phyloP scores from a whole-genome alignment of 2,113 vertebrate genomes.

The Chaenogobius annularis region DNA sequence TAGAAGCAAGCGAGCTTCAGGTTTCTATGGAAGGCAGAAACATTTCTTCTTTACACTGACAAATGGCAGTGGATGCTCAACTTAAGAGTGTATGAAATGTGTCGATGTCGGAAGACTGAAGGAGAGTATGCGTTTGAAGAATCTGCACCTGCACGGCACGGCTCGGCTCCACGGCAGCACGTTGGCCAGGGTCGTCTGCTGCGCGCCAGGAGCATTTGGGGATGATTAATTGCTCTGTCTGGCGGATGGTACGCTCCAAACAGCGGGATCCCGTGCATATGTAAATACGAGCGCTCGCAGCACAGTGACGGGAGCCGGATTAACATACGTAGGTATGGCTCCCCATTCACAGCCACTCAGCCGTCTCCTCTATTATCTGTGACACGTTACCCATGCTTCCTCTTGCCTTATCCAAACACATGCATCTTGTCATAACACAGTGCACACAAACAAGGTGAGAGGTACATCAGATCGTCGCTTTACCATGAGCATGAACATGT shows the following conservation, averaged over 20 bases:
- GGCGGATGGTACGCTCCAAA: slow-evolving; percentile 81
- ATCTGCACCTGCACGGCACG: slow-evolving; percentile 88
- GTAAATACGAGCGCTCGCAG: slow-evolving; percentile 87
- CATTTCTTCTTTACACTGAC: too few relatives aligned
- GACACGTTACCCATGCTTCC: slow-evolving; percentile 63
- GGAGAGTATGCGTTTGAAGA: slow-evolving; percentile 42
- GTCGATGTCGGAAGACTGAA: slow-evolving; percentile 52
- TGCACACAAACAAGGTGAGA: slow-evolving; percentile 16
- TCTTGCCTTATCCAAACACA: slow-evolving; percentile 47
- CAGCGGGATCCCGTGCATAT: slow-evolving; percentile 88
- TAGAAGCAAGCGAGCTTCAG: too few relatives aligned
- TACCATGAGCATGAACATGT: slow-evolving; percentile 2
- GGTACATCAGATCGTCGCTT: slow-evolving; percentile 24
- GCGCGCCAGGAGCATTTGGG: slow-evolving; percentile 84
- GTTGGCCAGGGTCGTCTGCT: slow-evolving; percentile 82
- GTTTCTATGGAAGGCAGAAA: too few relatives aligned
- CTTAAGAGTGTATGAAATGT: slow-evolving; percentile 32
- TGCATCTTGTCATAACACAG: slow-evolving; percentile 36
- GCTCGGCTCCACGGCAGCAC: slow-evolving; percentile 71
- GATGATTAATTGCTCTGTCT: slow-evolving; percentile 98
- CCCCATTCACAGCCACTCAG: slow-evolving; percentile 71
- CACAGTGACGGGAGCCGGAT: slow-evolving; percentile 81
- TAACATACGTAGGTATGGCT: slow-evolving; percentile 77
- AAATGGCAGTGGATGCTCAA: too few relatives aligned
- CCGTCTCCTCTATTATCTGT: slow-evolving; percentile 76